Conservation (phyloP, 2,113 vertebrate genomes). For the Brachypodius melanocephalos region DNA sequence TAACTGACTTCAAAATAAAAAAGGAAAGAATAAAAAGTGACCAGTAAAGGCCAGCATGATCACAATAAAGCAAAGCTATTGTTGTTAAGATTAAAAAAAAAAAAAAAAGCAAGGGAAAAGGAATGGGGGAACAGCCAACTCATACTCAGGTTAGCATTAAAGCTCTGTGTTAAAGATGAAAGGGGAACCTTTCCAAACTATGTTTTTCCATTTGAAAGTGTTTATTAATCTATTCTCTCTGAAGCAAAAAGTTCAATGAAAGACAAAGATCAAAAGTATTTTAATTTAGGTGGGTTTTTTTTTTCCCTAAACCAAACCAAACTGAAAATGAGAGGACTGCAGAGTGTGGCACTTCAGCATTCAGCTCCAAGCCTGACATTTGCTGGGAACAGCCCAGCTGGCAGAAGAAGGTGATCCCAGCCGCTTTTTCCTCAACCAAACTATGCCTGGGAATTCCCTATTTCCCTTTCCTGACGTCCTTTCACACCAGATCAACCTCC, state of each 20-base stretch:
- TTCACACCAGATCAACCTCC: neutral
- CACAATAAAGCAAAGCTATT: slow-evolving; percentile 18
- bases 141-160: neutral
- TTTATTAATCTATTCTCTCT: slow-evolving; percentile 64
- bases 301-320: neutral
- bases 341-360: neutral
- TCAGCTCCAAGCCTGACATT: neutral
- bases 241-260: slow-evolving; percentile 52
- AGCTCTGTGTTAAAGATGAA: slow-evolving; percentile 17
- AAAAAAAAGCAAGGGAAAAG: neutral
- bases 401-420: neutral
- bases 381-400: neutral
- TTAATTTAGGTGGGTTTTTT: slow-evolving; percentile 38
- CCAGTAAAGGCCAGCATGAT: neutral
- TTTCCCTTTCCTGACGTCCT: neutral
- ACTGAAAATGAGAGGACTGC: neutral
- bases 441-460: neutral
- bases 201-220: slow-evolving; percentile 36
- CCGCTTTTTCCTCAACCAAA: neutral
- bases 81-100: neutral
- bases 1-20: slow-evolving; percentile 37
- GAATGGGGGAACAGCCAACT: neutral
- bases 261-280: slow-evolving; percentile 61
- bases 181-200: neutral
- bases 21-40: neutral